Percentiles rank a stretch among this genome's conserved stretches.
These are phyloP conservation scores for Periophthalmodon schlosseri DNA, from an alignment of 2,113 vertebrate species.

Conservation along the genomic window DNA sequence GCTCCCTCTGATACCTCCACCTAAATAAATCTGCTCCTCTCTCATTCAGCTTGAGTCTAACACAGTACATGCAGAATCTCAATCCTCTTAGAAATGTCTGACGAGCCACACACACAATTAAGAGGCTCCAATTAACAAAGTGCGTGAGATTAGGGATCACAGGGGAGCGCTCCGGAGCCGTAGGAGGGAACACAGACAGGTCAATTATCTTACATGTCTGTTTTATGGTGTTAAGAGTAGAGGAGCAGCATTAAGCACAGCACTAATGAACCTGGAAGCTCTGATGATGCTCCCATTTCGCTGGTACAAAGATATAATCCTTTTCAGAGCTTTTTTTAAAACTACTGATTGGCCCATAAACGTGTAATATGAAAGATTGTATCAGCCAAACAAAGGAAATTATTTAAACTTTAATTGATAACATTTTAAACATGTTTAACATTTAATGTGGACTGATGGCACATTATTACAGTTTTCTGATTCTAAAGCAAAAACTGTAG, in stretches of 20 bases:
- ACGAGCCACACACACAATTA: slow-evolving; percentile 71
- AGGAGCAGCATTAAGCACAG: slow-evolving; percentile 7
- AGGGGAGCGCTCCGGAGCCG: slow-evolving; percentile 24
- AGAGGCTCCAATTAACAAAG: slow-evolving; percentile 72
- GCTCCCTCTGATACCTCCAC: slow-evolving; percentile 44
- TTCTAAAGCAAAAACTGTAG: too few species aligned
- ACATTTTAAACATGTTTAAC: not conserved
- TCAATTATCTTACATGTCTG: slow-evolving; percentile 18
- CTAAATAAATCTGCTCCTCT: slow-evolving; percentile 31
- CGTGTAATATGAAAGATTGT: slow-evolving; percentile 25
- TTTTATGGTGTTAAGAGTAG: slow-evolving; percentile 4
- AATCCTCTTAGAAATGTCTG: slow-evolving; percentile 78
- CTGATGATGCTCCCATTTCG: slow-evolving; percentile 15
- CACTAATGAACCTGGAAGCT: slow-evolving; percentile 16
- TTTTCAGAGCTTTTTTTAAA: slow-evolving; percentile 17
- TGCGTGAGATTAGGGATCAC: slow-evolving; percentile 65
- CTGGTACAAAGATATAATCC: slow-evolving; percentile 22
- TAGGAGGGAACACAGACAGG: slow-evolving; percentile 19
- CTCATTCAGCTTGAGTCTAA: slow-evolving; percentile 45
- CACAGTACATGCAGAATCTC: slow-evolving; percentile 49
- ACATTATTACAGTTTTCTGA: not conserved
- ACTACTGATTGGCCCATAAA: slow-evolving; percentile 18
- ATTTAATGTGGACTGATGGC: not conserved
- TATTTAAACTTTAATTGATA: slow-evolving; percentile 8
- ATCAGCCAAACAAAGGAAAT: slow-evolving; percentile 22